Conservation (phyloP, 2,888 invertebrate genomes). For the Macrosiphum euphorbiae region DNA sequence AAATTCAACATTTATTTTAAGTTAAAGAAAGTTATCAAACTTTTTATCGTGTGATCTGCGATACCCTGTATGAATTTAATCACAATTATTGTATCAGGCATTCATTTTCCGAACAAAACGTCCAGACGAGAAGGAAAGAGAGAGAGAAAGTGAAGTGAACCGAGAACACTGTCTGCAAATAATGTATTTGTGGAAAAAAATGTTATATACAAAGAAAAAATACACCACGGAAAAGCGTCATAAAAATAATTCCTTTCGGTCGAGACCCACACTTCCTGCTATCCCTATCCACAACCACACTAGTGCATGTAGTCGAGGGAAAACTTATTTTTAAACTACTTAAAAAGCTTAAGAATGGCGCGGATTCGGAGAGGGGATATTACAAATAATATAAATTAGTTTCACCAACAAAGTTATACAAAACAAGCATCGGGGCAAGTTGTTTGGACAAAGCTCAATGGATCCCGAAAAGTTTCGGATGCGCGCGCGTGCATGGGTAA, state of each 20-base stretch:
- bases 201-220: constrained; percentile 48
- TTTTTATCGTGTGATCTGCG: neutral
- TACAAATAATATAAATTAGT: constrained; percentile 65
- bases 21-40: neutral
- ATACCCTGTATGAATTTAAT: neutral
- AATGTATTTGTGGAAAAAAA: constrained; percentile 50
- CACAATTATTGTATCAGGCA: neutral
- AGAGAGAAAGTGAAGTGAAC: neutral
- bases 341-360: constrained; percentile 63
- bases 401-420: constrained; percentile 64
- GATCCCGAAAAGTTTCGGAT: constrained; percentile 55
- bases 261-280: neutral
- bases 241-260: constrained; percentile 61
- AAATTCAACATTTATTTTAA: neutral
- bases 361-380: constrained; percentile 57
- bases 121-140: neutral
- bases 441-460: constrained; percentile 63
- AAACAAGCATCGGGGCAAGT: constrained; percentile 63
- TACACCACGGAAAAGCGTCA: constrained; percentile 49
- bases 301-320: constrained; percentile 36
- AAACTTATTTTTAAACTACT: constrained; percentile 65
- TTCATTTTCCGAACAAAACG: neutral
- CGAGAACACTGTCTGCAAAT: constrained; percentile 24
- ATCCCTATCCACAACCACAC: neutral
- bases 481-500: constrained; percentile 61